Evolutionary conservation across 1,140 invertebrate genomes (phyloP), one percentile per base, ranked within the genome.

Genomic region (Atopsyche davidsoni): DNA sequence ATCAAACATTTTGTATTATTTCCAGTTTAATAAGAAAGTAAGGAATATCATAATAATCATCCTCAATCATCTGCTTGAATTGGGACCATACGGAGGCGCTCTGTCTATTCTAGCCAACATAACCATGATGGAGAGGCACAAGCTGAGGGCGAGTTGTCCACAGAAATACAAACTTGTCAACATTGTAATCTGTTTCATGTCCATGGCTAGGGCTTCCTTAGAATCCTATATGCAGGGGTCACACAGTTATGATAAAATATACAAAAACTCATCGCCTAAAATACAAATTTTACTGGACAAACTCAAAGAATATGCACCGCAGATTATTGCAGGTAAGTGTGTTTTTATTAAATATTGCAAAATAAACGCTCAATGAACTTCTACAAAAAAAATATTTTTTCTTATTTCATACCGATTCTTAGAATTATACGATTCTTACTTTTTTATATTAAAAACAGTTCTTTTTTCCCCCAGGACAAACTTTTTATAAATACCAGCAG

Each of bases 41-140:
- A 62, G 49, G 3, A 64, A 62, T 21, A 62, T 76, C 54, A 46
- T 79, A 2, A 10, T 4, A 2, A 63, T 70, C 4, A 66, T 79
- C 43, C 56, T 64, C 19, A 59, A 62, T 18, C 72, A 77, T 45
- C 57, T 82, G 31, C 11, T 64, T 2, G 72, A 75, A 19, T 62
- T 80, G 34, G 80, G 82, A n/a, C 56, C 77, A 14, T 86, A 79
- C 59, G 77, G 79, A 0, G 79, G 77, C 0, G 66, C 63, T 17
- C 72, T 80, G 47, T 69, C 76, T 6, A 65, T 80, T 4, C 58
- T 84, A 0, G 66, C 77, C 2, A 67, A 77, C 16, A 69, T 79
- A 2, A 75, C 86, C 11, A 66, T 83, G 47, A 57, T 86, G 11
- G 82, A 87, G 59, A 65, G 76, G 14, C 60, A 83, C 7, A 82